A percentile compares a stretch with the other conserved stretches of the same genome.
These are phyloP conservation scores for Strigops habroptila DNA, from an alignment of 2,113 vertebrate genomes.

Conservation along the genomic window DNA sequence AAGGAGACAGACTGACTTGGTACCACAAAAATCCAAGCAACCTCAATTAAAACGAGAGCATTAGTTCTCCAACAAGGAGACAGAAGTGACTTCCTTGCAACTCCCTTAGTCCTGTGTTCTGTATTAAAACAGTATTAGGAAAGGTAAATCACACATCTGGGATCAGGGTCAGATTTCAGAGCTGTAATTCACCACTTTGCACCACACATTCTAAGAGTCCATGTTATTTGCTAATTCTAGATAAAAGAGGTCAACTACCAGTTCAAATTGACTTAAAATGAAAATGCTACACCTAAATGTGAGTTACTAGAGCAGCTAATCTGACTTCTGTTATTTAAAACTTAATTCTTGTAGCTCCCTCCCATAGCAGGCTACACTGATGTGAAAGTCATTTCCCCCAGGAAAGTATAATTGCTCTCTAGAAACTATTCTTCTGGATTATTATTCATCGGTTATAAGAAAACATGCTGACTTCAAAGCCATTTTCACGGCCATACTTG, in stretches of 20 bases:
- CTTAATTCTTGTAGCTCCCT: neutral
- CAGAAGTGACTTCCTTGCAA: neutral
- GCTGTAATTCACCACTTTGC: neutral
- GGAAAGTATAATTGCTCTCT: neutral
- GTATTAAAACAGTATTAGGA: neutral
- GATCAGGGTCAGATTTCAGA: neutral
- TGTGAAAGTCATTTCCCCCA: neutral
- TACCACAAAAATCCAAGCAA: neutral
- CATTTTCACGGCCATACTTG: neutral
- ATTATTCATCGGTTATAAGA: neutral
- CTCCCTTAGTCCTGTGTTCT: neutral
- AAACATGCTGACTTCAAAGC: slow-evolving; percentile 1
- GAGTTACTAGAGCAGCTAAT: slow-evolving; percentile 5
- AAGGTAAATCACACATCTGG: neutral
- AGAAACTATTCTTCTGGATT: neutral
- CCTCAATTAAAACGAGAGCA: neutral
- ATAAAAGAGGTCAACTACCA: neutral
- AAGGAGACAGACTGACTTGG: neutral
- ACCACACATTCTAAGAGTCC: neutral
- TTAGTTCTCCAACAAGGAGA: neutral
- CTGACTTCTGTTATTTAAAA: slow-evolving; percentile 13
- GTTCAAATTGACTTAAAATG: neutral
- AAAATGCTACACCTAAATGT: neutral
- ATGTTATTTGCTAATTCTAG: neutral
- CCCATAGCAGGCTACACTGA: neutral